A percentile compares a stretch with the other conserved stretches of the same genome.
Conservation (phyloP, 2,888 invertebrate species). For the Campoletis raptor region DNA sequence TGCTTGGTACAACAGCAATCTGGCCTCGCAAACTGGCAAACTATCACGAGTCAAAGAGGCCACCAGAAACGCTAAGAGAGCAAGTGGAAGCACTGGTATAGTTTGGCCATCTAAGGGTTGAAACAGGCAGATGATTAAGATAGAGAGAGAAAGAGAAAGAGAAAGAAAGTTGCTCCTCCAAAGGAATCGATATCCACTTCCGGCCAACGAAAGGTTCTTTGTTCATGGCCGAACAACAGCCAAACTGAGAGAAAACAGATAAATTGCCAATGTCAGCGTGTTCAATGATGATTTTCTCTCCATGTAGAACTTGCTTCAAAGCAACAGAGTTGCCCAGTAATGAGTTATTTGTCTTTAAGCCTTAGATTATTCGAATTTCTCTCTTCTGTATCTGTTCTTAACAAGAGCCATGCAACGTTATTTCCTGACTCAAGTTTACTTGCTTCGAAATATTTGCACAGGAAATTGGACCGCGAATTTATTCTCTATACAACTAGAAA, state of each 20-base stretch:
- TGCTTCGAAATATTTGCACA: background rate
- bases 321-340: slow-evolving; percentile 2
- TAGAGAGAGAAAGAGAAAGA: slow-evolving; percentile 22
- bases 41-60: slow-evolving; percentile 70
- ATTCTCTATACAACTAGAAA: background rate
- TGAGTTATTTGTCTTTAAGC: slow-evolving; percentile 5
- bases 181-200: slow-evolving; percentile 65
- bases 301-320: background rate
- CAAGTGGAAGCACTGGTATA: slow-evolving; percentile 29
- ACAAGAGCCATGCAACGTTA: background rate
- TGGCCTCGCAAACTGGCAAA: slow-evolving; percentile 71
- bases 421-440: background rate
- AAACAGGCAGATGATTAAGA: slow-evolving; percentile 40
- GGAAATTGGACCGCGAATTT: background rate
- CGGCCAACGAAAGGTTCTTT: slow-evolving; percentile 51
- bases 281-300: slow-evolving; percentile 27
- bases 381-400: background rate
- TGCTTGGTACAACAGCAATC: slow-evolving; percentile 74
- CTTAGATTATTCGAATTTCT: background rate
- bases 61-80: slow-evolving; percentile 55
- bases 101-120: slow-evolving; percentile 40
- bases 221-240: slow-evolving; percentile 41
- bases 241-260: slow-evolving; percentile 53
- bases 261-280: slow-evolving; percentile 13
- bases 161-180: slow-evolving; percentile 33